Percentiles rank a stretch among this genome's conserved stretches.
These are phyloP conservation scores for Andrena camellia DNA, from an alignment of 2,888 invertebrate genomes.

Conservation along the genomic window DNA sequence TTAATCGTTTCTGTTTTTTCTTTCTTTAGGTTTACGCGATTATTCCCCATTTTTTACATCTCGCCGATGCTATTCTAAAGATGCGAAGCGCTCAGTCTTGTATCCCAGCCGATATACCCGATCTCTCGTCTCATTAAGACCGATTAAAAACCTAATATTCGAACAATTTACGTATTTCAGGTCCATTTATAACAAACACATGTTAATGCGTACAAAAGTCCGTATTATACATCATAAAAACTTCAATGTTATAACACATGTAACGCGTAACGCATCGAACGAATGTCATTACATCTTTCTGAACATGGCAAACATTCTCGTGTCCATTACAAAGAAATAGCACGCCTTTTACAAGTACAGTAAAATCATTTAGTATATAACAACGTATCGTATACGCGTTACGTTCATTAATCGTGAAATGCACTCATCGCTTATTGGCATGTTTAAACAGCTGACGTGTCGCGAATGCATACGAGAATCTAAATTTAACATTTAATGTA, in stretches of 20 bases:
- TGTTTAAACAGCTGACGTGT: slow-evolving; percentile 38
- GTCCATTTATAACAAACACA: slow-evolving; percentile 47
- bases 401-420: slow-evolving; percentile 46
- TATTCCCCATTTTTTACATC: slow-evolving; percentile 49
- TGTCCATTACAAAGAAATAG: slow-evolving; percentile 12
- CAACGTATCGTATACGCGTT: slow-evolving; percentile 13
- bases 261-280: slow-evolving; percentile 24
- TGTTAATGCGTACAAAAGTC: slow-evolving; percentile 38
- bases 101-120: slow-evolving; percentile 75
- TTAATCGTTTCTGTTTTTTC: slow-evolving; percentile 47
- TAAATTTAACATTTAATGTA: slow-evolving; percentile 50
- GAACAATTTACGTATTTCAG: slow-evolving; percentile 41
- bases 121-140: slow-evolving; percentile 70
- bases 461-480: slow-evolving; percentile 23
- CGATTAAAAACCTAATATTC: slow-evolving; percentile 51
- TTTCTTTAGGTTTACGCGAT: slow-evolving; percentile 34
- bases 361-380: slow-evolving; percentile 25
- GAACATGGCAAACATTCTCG: slow-evolving; percentile 17
- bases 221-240: slow-evolving; percentile 11
- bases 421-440: slow-evolving; percentile 43
- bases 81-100: slow-evolving; percentile 81
- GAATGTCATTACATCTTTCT: slow-evolving; percentile 21
- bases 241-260: slow-evolving; percentile 10
- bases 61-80: slow-evolving; percentile 67
- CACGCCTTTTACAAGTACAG: slow-evolving; percentile 16